phyloP scores from a whole-genome alignment of 2,888 invertebrate genomes.

The Atethmia centrago region DNA sequence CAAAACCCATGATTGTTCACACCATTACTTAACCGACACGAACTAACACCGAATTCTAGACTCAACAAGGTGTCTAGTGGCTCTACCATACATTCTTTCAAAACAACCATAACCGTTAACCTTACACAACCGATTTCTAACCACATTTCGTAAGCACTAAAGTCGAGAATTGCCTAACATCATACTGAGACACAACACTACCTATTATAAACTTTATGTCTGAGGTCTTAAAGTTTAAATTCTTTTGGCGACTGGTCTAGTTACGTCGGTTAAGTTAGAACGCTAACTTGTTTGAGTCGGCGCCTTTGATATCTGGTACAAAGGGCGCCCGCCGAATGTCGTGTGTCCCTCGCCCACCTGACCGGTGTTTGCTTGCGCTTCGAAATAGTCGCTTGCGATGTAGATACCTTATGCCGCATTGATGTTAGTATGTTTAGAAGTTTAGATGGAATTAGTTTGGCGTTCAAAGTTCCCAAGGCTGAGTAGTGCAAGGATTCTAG shows the following conservation, averaged over 20 bases:
- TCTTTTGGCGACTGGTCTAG: conserved; percentile 41
- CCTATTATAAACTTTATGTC: background rate
- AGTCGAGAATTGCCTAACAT: background rate
- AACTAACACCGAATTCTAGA: conserved; percentile 82
- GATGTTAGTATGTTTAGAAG: conserved; percentile 44
- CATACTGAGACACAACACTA: background rate
- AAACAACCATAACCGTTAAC: conserved; percentile 62
- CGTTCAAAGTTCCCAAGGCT: conserved; percentile 21
- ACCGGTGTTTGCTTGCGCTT: conserved; percentile 81
- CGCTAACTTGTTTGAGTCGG: conserved; percentile 83
- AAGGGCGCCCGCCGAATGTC: conserved; percentile 88
- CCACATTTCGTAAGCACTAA: fast-evolving
- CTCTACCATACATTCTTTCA: conserved; percentile 64
- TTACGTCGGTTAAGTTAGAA: conserved; percentile 64
- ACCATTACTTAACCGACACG: conserved; percentile 74
- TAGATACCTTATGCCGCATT: conserved; percentile 52
- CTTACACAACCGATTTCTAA: background rate
- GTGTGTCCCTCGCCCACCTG: conserved; percentile 88
- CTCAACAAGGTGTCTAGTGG: conserved; percentile 87
- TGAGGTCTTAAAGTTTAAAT: conserved; percentile 13
- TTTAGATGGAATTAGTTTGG: conserved; percentile 35
- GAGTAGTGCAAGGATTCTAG: background rate
- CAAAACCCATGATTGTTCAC: conserved; percentile 71
- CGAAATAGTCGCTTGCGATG: conserved; percentile 58
- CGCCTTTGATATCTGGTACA: conserved; percentile 84